phyloP scores from a whole-genome alignment of 2,888 invertebrate species.

The Stratiomys singularior region DNA sequence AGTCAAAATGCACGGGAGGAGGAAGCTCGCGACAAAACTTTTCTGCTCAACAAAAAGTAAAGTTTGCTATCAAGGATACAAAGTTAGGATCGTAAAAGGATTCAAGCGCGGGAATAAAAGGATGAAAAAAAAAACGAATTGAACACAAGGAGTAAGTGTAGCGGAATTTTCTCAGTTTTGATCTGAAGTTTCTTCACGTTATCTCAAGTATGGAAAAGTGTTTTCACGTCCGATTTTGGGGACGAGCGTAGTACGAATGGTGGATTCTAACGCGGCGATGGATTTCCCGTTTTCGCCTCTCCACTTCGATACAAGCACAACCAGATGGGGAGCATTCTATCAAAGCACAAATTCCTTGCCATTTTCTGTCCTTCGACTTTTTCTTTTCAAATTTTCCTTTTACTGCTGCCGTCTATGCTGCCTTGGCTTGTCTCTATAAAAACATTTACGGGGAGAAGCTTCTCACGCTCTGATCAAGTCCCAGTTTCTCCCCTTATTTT shows the following conservation, averaged over 20 bases:
- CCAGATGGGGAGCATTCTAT: slow-evolving; percentile 50
- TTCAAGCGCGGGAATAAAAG: slow-evolving; percentile 38
- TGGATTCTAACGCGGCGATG: slow-evolving; percentile 47
- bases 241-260: slow-evolving; percentile 51
- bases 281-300: slow-evolving; percentile 44
- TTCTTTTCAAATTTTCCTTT: slow-evolving; percentile 46
- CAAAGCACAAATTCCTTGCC: slow-evolving; percentile 50
- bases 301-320: slow-evolving; percentile 32
- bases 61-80: slow-evolving; percentile 50
- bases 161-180: slow-evolving; percentile 31
- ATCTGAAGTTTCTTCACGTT: background rate
- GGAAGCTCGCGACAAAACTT: slow-evolving; percentile 42
- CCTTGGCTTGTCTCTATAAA: slow-evolving; percentile 36
- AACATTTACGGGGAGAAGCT: slow-evolving; percentile 44
- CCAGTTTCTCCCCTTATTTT: slow-evolving; percentile 39
- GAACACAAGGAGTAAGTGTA: slow-evolving; percentile 30
- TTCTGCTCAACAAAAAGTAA: slow-evolving; percentile 48
- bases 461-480: slow-evolving; percentile 42
- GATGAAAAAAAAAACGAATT: slow-evolving; percentile 30
- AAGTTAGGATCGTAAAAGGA: slow-evolving; percentile 49
- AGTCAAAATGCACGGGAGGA: slow-evolving; percentile 5
- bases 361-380: slow-evolving; percentile 51
- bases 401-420: slow-evolving; percentile 28
- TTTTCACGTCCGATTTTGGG: slow-evolving; percentile 51
- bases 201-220: slow-evolving; percentile 40